These are phyloP conservation scores for Entomobrya proxima DNA, from an alignment of 2,888 invertebrate species.

Conservation along the genomic window DNA sequence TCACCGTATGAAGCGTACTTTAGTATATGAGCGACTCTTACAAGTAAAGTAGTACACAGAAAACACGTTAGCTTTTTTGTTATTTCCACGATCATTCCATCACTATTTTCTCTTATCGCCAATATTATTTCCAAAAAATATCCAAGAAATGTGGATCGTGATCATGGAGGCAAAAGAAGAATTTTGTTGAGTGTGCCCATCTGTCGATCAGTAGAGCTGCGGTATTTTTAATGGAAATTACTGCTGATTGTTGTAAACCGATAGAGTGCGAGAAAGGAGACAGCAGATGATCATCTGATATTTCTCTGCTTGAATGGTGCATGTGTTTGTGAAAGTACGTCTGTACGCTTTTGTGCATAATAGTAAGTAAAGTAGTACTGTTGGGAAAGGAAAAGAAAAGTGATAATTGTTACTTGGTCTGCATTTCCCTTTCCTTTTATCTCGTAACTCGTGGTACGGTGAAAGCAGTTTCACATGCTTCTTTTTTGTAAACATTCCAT, in stretches of 20 bases:
- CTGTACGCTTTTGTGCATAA: background rate
- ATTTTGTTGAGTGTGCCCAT: constrained; percentile 31
- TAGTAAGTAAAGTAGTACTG: background rate
- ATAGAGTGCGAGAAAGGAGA: constrained; percentile 4
- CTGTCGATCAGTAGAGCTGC: constrained; percentile 38
- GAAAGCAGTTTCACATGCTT: no score
- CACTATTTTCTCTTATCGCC: constrained; percentile 51
- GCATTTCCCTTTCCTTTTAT: background rate
- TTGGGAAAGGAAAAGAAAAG: background rate
- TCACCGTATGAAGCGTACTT: constrained; percentile 11
- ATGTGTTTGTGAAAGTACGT: constrained; percentile 18
- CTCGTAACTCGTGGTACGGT: no score
- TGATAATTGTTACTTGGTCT: background rate
- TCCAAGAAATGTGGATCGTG: constrained; percentile 60
- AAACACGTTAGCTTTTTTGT: constrained; percentile 59
- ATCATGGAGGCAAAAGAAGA: constrained; percentile 47
- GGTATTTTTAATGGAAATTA: constrained; percentile 55
- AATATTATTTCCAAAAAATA: constrained; percentile 40
- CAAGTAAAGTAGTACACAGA: constrained; percentile 50
- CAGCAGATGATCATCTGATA: constrained; percentile 38
- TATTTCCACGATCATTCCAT: constrained; percentile 33
- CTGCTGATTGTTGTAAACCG: constrained; percentile 32
- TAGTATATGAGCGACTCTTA: constrained; percentile 23
- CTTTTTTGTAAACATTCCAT: no score
- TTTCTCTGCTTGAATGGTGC: constrained; percentile 13